Conservation (phyloP, 2,797 vertebrate genomes). For the Periparus ater region DNA sequence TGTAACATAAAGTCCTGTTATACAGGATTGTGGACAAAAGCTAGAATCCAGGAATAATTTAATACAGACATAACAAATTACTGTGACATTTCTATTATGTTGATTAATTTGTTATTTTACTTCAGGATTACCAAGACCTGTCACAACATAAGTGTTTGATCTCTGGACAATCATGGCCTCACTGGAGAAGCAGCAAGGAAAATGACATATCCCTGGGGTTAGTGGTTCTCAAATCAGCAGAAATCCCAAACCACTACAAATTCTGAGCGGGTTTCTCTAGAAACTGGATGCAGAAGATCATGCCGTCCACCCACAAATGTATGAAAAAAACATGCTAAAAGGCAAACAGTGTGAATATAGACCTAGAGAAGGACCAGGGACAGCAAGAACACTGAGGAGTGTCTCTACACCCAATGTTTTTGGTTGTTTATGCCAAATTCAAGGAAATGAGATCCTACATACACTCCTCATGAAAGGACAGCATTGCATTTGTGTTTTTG, state of each 20-base stretch:
- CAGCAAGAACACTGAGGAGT: background rate
- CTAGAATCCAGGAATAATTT: background rate
- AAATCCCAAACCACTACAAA: background rate
- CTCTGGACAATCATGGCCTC: background rate
- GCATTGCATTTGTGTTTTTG: background rate
- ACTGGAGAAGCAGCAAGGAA: background rate
- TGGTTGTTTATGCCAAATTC: rapidly evolving
- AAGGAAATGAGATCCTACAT: background rate
- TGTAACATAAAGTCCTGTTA: background rate
- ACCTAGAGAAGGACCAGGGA: background rate
- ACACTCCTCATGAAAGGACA: background rate
- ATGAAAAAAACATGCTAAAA: background rate
- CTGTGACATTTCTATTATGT: background rate
- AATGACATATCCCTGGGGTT: background rate
- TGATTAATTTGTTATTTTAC: background rate
- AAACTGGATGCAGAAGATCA: background rate
- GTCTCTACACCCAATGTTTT: rapidly evolving
- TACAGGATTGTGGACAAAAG: background rate
- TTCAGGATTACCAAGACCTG: background rate
- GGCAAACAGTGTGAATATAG: background rate
- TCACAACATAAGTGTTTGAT: background rate
- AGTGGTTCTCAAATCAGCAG: background rate
- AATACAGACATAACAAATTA: background rate
- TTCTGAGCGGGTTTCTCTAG: background rate
- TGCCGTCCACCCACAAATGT: background rate